Evolutionary conservation across 1,140 invertebrate species (phyloP), one percentile per base, ranked within the genome.

Genomic region (Pogonus chalceus): DNA sequence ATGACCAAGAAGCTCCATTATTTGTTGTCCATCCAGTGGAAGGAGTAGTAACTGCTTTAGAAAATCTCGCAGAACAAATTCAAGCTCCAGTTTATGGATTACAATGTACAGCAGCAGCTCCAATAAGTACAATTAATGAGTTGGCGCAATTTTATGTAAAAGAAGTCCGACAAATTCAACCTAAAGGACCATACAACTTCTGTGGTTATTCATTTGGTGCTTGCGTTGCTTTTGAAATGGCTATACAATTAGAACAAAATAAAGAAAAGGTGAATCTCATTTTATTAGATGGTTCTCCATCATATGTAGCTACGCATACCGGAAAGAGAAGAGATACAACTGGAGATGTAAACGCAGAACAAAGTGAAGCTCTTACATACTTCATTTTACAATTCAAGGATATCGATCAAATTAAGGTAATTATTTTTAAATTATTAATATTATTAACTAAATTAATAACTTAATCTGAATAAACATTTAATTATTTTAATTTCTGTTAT

Each of bases 181-280:
- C 81, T 0, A 72, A 79, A 53, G 88, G 90, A 53, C 91, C 93
- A 0, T 96, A 92, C 73, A 80, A 81, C 20, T 69, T 99, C 35
- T 78, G 87, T 26, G 96, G 94, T 2, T 98, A 98, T 70, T 98
- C 95, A 0, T 98, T 91, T 70, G 96, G 96, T 46, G 85, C 88
- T 7, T 82, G 85, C 54, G 82, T 98, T 9, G 92, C 89, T 2
- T 91, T 95, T 66, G 96, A 98, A 75, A 96, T 98, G 83, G 87
- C 85, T 1, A 60, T 85, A 9, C 83, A 89, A 62, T 68, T 97
- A 22, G 90, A 97, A 68, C 73, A 75, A 54, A 66, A 68, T 23
- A 79, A 80, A 9, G 79, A 86, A 62, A 70, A 72, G 22, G 75
- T 79, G 0, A 73, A 76, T n/a, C 68, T 92, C n/a, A 79, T 89